phyloP scores from a whole-genome alignment of 1,140 invertebrate species.

The Acromyrmex heyeri region DNA sequence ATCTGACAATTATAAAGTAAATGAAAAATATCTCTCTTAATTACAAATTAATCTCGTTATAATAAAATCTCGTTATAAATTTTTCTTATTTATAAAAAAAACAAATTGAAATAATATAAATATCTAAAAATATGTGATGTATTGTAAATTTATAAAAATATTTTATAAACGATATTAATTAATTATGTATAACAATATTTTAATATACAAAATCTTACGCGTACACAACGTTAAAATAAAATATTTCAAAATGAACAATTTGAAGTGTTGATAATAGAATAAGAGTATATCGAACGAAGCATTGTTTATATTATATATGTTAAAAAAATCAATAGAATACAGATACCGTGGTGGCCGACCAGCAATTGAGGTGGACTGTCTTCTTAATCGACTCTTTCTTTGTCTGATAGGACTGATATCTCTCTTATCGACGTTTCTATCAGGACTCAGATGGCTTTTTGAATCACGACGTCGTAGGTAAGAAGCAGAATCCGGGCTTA shows the following conservation, averaged over 20 bases:
- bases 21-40: neutral
- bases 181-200: constrained; percentile 9
- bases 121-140: neutral
- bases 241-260: neutral
- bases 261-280: neutral
- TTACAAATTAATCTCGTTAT: constrained; percentile 17
- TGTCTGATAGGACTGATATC: constrained; percentile 91
- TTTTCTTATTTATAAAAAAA: neutral
- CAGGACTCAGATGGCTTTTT: constrained; percentile 92
- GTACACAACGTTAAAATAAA: neutral
- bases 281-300: neutral
- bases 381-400: constrained; percentile 89
- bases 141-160: neutral
- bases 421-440: constrained; percentile 90
- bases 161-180: neutral
- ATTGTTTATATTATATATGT: neutral
- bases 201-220: neutral
- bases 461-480: constrained; percentile 90
- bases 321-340: constrained; percentile 62
- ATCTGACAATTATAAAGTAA: neutral
- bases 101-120: neutral
- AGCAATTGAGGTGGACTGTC: constrained; percentile 93
- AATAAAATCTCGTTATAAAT: neutral
- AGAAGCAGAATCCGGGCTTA: constrained; percentile 95
- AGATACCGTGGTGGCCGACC: constrained; percentile 84